phyloP scores from a whole-genome alignment of 2,888 invertebrate genomes.

The Acleris emargana region DNA sequence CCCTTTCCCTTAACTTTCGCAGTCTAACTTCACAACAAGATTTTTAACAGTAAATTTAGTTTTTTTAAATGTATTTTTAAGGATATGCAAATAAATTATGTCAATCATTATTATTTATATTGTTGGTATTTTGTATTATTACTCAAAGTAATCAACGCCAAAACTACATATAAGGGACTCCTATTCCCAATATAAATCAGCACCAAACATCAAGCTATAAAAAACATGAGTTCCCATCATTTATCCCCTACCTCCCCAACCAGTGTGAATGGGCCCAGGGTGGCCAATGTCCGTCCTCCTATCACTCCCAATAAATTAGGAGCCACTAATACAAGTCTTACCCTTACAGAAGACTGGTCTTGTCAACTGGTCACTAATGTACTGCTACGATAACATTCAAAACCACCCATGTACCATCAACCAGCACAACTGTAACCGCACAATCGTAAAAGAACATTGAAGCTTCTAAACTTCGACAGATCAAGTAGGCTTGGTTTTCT shows the following conservation, averaged over 20 bases:
- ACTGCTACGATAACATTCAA: slow-evolving; percentile 79
- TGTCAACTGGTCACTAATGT: slow-evolving; percentile 80
- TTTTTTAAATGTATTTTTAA: too few relatives aligned
- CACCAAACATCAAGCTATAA: too few relatives aligned
- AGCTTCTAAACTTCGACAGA: slow-evolving; percentile 6
- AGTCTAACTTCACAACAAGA: too few relatives aligned
- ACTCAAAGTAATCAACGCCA: too few relatives aligned
- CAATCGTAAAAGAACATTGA: slow-evolving; percentile 16
- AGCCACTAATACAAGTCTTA: slow-evolving; percentile 80
- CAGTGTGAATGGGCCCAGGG: slow-evolving; percentile 80
- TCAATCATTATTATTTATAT: too few relatives aligned
- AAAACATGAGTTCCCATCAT: slow-evolving; percentile 24
- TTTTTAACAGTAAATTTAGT: too few relatives aligned
- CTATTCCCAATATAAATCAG: too few relatives aligned
- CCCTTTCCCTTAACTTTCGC: too few relatives aligned
- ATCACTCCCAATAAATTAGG: slow-evolving; percentile 82
- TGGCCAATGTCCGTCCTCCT: slow-evolving; percentile 81
- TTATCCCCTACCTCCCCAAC: slow-evolving; percentile 54
- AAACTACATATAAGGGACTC: too few relatives aligned
- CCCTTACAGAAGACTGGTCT: slow-evolving; percentile 80
- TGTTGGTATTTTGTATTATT: too few relatives aligned
- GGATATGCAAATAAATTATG: too few relatives aligned
- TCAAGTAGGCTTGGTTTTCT: slow-evolving; percentile 3
- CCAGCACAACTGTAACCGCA: slow-evolving; percentile 53
- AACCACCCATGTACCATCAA: slow-evolving; percentile 65